Evolutionary conservation across 2,797 vertebrate species (phyloP).

Genomic region (Chelidonichthys spinosus): DNA sequence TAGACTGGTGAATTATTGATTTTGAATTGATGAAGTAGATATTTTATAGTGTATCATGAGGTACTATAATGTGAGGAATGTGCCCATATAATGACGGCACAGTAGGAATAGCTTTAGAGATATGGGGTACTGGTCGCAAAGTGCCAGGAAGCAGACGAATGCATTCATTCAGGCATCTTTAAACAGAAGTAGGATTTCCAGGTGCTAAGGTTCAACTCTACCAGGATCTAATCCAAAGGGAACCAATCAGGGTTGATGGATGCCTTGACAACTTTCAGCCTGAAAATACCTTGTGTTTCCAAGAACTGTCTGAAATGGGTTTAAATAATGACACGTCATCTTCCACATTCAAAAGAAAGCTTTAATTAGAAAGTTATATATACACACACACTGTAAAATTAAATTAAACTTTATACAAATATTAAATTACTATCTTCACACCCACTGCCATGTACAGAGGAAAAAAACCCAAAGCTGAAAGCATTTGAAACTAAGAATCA

Average conservation of each 20-base stretch:
- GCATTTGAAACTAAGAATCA: conserved; percentile 73
- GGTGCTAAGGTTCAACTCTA: conserved; percentile 16
- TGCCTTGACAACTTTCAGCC: no score
- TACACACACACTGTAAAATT: conserved; percentile 97
- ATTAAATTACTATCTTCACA: conserved; percentile 99
- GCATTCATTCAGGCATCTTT: conserved; percentile 14
- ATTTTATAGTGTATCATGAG: background rate
- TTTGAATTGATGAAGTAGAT: conserved; percentile 4
- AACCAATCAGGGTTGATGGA: background rate
- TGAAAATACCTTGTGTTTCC: background rate
- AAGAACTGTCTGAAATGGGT: background rate
- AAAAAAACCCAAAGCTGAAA: conserved; percentile 76
- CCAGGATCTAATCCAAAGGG: conserved; percentile 23
- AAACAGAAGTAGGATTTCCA: conserved; percentile 15
- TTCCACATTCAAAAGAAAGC: conserved; percentile 89
- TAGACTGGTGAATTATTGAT: conserved; percentile 3
- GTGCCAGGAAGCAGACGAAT: background rate
- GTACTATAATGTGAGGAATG: background rate
- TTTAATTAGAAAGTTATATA: conserved; percentile 97
- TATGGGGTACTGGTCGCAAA: background rate
- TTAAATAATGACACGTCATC: conserved; percentile 50
- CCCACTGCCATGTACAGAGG: conserved; percentile 93
- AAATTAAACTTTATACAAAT: conserved; percentile 99
- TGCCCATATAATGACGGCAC: background rate
- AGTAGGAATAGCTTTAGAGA: background rate